Base-by-base conservation (phyloP, 1,140 invertebrate genomes). In the Euwallacea similis region DNA sequence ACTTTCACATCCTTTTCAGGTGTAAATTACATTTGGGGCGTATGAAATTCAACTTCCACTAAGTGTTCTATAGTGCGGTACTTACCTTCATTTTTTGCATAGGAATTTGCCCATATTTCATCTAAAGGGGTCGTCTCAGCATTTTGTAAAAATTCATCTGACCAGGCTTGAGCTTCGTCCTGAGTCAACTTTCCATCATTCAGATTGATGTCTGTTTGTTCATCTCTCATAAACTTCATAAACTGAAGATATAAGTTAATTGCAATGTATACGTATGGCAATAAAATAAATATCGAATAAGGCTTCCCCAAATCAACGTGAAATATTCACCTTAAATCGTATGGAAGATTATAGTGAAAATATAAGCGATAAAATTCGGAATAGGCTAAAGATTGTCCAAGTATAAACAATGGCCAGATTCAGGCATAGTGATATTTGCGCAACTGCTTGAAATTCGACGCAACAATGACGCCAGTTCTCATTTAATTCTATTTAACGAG, bases 181-280 rank as follows among this genome's bases (percentile, higher is more conserved):
- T 76, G 79, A 58, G 74, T 76, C n/a, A 77, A 65, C 61, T 78
- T 83, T 58, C 79, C 76, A 66, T 77, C 78, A 73, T 84, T 85
- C 71, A 86, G 82, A 69, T 76, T 84, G 62, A 83, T 80, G 78
- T 88, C 85, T 13, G 86, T 88, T 75, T 90, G 88, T 77, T 88
- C 88, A 72, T 89, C 88, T 76, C 89, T 88, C 87, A 95, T 93
- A 82, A 94, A 95, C 80, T 90, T 90, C 88, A 94, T 92, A 80
- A 94, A 94, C 85, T 93, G 86, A 58, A 77, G 21, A 71, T 10
- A 33, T 33, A 33, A 2, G 21, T 33, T 33, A 33, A 33, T 33
- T 33, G 21, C 1, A 33, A 33, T 33, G 4, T 33, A 33, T 33
- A 33, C 1, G 4, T 33, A 4, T 33, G 21, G 21, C n/a, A 33